phyloP scores from a whole-genome alignment of 2,797 vertebrate species.

The Gymnodraco acuticeps region DNA sequence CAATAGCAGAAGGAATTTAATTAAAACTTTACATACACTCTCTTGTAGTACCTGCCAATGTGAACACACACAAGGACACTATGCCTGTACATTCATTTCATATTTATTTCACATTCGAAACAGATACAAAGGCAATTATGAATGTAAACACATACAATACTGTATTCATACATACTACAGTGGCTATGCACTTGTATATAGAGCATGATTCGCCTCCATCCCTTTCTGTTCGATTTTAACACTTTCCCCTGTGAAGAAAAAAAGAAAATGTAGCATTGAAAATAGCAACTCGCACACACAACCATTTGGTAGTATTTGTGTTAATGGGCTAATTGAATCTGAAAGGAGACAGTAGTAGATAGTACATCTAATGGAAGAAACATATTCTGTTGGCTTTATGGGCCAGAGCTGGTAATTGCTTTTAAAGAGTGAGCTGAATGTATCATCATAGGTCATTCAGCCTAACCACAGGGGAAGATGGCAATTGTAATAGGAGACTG shows the following conservation, averaged over 20 bases:
- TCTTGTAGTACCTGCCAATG: constrained; percentile 47
- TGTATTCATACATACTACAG: constrained; percentile 5
- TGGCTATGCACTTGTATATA: constrained; percentile 9
- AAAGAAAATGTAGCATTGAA: constrained; percentile 26
- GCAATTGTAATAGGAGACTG: constrained; percentile 51
- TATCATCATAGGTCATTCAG: constrained; percentile 49
- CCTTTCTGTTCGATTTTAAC: not conserved
- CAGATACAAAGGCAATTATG: not conserved
- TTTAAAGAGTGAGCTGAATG: constrained; percentile 51
- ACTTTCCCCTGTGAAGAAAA: constrained; percentile 21
- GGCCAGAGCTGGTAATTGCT: constrained; percentile 55
- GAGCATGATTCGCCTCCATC: not conserved
- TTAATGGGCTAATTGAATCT: constrained; percentile 60
- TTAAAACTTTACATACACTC: constrained; percentile 71
- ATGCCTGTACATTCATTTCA: constrained; percentile 9
- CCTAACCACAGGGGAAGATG: constrained; percentile 34
- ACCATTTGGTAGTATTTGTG: constrained; percentile 23
- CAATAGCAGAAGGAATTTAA: constrained; percentile 78
- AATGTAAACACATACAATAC: not conserved
- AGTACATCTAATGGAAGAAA: constrained; percentile 49
- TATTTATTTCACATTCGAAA: not conserved
- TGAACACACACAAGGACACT: constrained; percentile 10
- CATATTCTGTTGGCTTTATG: constrained; percentile 59
- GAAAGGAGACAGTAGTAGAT: constrained; percentile 38
- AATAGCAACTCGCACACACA: constrained; percentile 34